Conservation (phyloP, 2,113 vertebrate species). For the Tragelaphus scriptus region DNA sequence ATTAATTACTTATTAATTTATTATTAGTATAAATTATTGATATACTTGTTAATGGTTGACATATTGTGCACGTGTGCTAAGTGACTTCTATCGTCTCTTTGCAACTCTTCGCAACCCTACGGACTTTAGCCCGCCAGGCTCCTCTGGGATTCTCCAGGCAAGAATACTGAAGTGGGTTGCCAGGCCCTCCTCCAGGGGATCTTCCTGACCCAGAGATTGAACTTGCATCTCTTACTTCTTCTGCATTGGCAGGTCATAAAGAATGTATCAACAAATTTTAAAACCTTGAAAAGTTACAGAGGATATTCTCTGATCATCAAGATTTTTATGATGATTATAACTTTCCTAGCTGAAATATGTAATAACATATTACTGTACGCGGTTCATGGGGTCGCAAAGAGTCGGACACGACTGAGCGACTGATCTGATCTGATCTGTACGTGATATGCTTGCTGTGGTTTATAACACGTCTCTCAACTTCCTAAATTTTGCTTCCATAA, state of each 20-base stretch:
- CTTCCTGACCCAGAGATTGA: background rate
- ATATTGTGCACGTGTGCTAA: background rate
- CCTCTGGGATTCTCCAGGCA: background rate
- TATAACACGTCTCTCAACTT: conserved; percentile 17
- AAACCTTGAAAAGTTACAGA: background rate
- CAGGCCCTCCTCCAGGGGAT: background rate
- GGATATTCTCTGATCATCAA: background rate
- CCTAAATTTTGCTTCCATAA: conserved; percentile 28
- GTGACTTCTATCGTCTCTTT: background rate
- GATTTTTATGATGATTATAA: background rate
- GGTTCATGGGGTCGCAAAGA: too few species aligned
- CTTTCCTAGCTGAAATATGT: background rate
- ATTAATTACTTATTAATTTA: background rate
- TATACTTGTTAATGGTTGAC: background rate
- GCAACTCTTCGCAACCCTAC: background rate
- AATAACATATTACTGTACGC: background rate
- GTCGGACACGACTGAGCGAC: too few species aligned
- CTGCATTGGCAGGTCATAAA: background rate
- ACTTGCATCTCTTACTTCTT: background rate
- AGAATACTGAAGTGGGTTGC: background rate
- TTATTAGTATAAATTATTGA: background rate
- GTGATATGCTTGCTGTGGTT: background rate
- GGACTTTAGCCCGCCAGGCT: background rate
- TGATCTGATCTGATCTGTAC: background rate
- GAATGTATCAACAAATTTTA: background rate